Percentiles rank a stretch among this genome's conserved stretches.
Evolutionary conservation across 2,797 vertebrate species (phyloP).

Genomic region (Galagoides demidoff): DNA sequence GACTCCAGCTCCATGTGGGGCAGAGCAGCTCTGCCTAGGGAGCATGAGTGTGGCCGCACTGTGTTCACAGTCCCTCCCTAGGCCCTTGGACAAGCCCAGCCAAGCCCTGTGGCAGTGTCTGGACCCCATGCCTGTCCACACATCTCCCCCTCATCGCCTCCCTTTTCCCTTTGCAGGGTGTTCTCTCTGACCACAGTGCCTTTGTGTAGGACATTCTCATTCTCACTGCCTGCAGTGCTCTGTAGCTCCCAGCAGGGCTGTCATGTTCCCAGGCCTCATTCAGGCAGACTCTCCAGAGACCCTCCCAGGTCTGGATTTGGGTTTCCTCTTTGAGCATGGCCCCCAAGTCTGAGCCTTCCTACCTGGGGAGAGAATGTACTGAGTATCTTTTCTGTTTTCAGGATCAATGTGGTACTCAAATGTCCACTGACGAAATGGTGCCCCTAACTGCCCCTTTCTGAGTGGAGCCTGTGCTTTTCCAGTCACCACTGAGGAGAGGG

Average conservation of each 20-base stretch:
- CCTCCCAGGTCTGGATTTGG: not conserved
- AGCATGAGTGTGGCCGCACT: rapidly evolving
- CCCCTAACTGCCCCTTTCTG: too few relatives aligned
- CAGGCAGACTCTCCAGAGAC: not conserved
- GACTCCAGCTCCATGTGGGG: rapidly evolving
- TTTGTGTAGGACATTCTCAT: not conserved
- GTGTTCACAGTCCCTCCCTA: not conserved
- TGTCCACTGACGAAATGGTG: not conserved
- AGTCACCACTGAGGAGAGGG: not conserved
- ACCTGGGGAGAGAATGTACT: rapidly evolving
- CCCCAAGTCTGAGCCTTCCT: too few relatives aligned
- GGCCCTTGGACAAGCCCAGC: not conserved
- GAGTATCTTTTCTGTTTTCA: not conserved
- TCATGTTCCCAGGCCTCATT: not conserved
- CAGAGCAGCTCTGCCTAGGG: not conserved
- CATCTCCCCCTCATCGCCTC: too few relatives aligned
- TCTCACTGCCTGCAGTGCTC: not conserved
- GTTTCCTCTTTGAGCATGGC: not conserved
- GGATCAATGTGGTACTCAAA: not conserved
- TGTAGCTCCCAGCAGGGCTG: not conserved
- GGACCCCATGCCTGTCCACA: rapidly evolving
- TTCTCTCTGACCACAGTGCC: not conserved
- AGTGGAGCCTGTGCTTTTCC: not conserved
- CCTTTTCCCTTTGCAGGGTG: too few relatives aligned
- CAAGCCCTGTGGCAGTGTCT: not conserved